phyloP scores from a whole-genome alignment of 2,113 vertebrate species.

The Brienomyrus brachyistius region DNA sequence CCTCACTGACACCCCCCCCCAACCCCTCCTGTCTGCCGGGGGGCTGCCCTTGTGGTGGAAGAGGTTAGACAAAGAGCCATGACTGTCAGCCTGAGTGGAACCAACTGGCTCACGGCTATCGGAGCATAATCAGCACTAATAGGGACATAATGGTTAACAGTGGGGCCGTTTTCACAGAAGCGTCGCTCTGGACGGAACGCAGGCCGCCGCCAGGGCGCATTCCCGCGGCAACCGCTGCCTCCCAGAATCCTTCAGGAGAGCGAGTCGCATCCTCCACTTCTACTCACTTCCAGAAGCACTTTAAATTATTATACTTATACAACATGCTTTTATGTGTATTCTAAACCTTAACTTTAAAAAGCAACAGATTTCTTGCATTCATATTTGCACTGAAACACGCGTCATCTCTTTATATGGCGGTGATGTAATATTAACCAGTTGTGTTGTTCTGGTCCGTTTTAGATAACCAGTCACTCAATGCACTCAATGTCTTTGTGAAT shows the following conservation, averaged over 20 bases:
- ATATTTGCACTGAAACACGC: background rate
- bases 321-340: background rate
- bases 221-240: background rate
- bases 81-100: slow-evolving; percentile 78
- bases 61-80: slow-evolving; percentile 74
- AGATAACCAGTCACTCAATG: background rate
- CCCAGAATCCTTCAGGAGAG: background rate
- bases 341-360: background rate
- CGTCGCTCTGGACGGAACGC: slow-evolving; percentile 60
- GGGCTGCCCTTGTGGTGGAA: slow-evolving; percentile 66
- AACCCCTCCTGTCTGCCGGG: slow-evolving; percentile 60
- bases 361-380: background rate
- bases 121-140: slow-evolving; percentile 76
- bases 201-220: slow-evolving; percentile 35
- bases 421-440: background rate
- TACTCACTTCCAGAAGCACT: background rate
- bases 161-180: slow-evolving; percentile 65
- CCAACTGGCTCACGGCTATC: slow-evolving; percentile 68
- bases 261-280: background rate
- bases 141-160: slow-evolving; percentile 74
- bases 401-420: background rate
- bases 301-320: background rate
- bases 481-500: background rate
- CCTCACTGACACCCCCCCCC: slow-evolving; percentile 61
- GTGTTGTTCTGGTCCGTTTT: background rate